Conservation (phyloP, 2,888 invertebrate genomes). For the Agrilus cyanescens region DNA sequence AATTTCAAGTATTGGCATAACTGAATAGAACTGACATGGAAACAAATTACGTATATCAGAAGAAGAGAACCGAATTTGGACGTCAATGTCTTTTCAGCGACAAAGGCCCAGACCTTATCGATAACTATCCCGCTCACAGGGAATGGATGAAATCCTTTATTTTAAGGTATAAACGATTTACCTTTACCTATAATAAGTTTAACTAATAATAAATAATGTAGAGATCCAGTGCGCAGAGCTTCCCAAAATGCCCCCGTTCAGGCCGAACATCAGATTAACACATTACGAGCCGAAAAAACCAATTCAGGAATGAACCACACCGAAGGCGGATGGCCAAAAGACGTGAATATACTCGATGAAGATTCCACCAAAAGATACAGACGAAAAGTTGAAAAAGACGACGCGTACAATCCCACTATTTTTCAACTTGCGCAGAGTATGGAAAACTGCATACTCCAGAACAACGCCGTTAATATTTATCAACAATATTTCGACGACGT, state of each 20-base stretch:
- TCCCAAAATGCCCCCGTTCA: slow-evolving; percentile 49
- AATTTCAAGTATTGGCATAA: too few species aligned
- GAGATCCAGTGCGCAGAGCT: slow-evolving; percentile 50
- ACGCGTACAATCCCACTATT: slow-evolving; percentile 68
- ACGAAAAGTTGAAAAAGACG: slow-evolving; percentile 88
- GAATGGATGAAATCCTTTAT: slow-evolving; percentile 24
- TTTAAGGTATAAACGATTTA: slow-evolving; percentile 16
- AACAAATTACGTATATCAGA: slow-evolving; percentile 48
- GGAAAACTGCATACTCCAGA: slow-evolving; percentile 84
- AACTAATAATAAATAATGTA: slow-evolving; percentile 9
- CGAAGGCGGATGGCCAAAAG: slow-evolving; percentile 96
- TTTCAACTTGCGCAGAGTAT: slow-evolving; percentile 65
- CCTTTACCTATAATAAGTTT: too few species aligned
- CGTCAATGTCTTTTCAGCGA: slow-evolving; percentile 57
- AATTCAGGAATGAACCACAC: slow-evolving; percentile 70
- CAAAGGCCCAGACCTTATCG: slow-evolving; percentile 50
- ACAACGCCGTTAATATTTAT: slow-evolving; percentile 89
- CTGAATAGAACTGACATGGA: slow-evolving; percentile 31
- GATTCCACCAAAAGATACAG: slow-evolving; percentile 78
- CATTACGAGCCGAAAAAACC: slow-evolving; percentile 57
- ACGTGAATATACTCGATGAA: slow-evolving; percentile 73
- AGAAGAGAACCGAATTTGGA: slow-evolving; percentile 59
- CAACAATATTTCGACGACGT: slow-evolving; percentile 76
- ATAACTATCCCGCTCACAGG: slow-evolving; percentile 51
- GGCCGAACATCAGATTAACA: slow-evolving; percentile 55